These are phyloP conservation scores for Mola mola DNA, from an alignment of 2,113 vertebrate species.

Conservation along the genomic window DNA sequence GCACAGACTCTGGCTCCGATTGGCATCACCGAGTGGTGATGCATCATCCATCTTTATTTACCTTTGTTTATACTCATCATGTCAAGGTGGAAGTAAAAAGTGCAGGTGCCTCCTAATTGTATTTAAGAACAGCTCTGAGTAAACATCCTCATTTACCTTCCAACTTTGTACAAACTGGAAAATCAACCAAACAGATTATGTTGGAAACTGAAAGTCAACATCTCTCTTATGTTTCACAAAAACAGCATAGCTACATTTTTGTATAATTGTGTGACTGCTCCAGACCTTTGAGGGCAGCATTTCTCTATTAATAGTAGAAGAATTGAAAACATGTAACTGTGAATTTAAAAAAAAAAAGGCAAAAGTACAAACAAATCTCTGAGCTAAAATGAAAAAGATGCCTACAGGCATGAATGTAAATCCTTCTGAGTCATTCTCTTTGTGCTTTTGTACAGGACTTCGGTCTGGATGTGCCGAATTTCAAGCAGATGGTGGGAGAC, in stretches of 20 bases:
- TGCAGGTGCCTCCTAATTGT: no score
- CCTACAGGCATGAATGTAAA: not conserved
- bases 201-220: not conserved
- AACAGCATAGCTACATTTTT: not conserved
- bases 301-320: not conserved
- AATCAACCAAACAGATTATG: not conserved
- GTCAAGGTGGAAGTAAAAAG: no score
- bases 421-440: not conserved
- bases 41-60: no score
- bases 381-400: not conserved
- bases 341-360: not conserved
- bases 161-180: no score
- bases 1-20: no score
- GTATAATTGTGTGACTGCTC: not conserved
- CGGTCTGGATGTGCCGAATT: conserved; percentile 81
- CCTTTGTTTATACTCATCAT: no score
- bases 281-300: not conserved
- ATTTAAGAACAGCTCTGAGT: no score
- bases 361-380: not conserved
- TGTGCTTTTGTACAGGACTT: conserved; percentile 60
- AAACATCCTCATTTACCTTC: no score
- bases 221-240: not conserved
- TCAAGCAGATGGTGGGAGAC: conserved; percentile 88
- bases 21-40: no score
- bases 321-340: not conserved